Conservation (phyloP, 2,797 vertebrate genomes). For the Argentina silus region DNA sequence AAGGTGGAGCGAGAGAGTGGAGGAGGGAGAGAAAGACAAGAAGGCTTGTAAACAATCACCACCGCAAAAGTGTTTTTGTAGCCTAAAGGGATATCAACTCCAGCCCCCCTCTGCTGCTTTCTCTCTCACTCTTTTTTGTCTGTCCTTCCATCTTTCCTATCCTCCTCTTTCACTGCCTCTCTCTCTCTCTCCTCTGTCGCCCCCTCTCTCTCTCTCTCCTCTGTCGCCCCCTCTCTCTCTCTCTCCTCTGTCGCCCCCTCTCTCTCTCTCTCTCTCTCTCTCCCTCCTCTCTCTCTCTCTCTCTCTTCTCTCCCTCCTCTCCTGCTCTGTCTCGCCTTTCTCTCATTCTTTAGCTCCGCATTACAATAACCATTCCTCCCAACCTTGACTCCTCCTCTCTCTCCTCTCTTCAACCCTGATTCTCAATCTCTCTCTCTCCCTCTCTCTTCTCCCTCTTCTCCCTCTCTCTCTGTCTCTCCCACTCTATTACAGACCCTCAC, state of each 20-base stretch:
- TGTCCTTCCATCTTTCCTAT: not conserved
- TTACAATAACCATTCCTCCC: not conserved
- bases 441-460: not conserved
- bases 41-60: conserved; percentile 7
- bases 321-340: not conserved
- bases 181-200: not conserved
- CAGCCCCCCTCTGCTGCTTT: not conserved
- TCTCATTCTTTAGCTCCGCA: not conserved
- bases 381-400: not conserved
- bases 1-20: conserved; percentile 12
- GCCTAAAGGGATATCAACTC: not conserved
- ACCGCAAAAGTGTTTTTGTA: not conserved
- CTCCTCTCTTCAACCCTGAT: not conserved
- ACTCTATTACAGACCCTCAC: too few relatives aligned
- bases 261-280: not conserved
- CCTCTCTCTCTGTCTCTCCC: not conserved
- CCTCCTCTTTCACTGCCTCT: not conserved
- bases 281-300: not conserved
- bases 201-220: not conserved
- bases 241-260: not conserved
- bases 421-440: not conserved
- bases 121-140: not conserved
- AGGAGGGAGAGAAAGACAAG: conserved; percentile 12
- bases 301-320: not conserved
- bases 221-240: not conserved